phyloP scores from a whole-genome alignment of 2,888 invertebrate species.

The Drosophila testacea region DNA sequence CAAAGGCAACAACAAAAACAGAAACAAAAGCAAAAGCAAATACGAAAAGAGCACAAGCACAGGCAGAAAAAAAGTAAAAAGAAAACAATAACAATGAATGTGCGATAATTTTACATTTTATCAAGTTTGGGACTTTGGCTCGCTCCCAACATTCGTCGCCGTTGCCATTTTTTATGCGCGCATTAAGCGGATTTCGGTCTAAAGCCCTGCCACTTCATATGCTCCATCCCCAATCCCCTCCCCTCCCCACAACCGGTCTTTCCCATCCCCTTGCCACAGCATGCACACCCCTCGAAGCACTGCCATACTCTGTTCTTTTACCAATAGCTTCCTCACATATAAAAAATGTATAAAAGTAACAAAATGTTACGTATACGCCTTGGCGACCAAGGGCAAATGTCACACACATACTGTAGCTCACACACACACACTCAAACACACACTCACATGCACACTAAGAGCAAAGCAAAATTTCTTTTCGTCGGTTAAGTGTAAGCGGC shows the following conservation, averaged over 20 bases:
- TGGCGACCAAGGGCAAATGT: constrained; percentile 70
- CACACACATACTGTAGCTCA: constrained; percentile 40
- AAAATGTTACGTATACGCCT: constrained; percentile 70
- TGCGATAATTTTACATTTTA: constrained; percentile 81
- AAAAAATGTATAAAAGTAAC: constrained; percentile 55
- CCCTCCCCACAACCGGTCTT: neutral
- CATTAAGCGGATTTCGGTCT: constrained; percentile 77
- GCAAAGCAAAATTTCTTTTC: constrained; percentile 46
- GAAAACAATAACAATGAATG: constrained; percentile 79
- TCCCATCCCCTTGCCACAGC: neutral
- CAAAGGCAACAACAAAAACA: neutral
- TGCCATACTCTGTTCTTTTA: neutral
- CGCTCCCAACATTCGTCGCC: constrained; percentile 58
- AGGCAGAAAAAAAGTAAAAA: constrained; percentile 58
- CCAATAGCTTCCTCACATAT: constrained; percentile 22
- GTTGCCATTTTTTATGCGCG: constrained; percentile 78
- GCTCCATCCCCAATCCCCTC: constrained; percentile 7
- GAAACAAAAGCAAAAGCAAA: constrained; percentile 7
- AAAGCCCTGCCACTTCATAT: constrained; percentile 77
- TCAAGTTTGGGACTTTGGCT: constrained; percentile 67
- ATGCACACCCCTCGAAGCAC: neutral
- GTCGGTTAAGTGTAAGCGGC: constrained; percentile 67
- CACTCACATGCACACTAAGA: constrained; percentile 3
- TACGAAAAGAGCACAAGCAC: constrained; percentile 13
- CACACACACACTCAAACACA: constrained; percentile 3